These are phyloP conservation scores for Sinhomidia bicolor DNA, from an alignment of 2,888 invertebrate genomes.

Conservation along the genomic window DNA sequence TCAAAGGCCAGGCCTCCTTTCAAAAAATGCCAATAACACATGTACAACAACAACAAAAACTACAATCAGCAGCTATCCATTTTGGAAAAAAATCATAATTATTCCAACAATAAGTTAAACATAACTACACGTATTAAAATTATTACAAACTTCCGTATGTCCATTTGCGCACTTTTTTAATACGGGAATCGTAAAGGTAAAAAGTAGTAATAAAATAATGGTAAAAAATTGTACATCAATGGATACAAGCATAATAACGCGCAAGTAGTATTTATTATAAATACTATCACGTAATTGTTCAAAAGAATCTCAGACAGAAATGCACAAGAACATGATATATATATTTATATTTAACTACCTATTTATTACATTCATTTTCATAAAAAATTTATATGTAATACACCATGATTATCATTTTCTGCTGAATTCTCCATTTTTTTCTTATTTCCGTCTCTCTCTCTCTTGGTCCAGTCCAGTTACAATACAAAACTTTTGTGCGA, in stretches of 20 bases:
- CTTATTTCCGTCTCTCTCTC: background rate
- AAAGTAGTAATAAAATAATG: constrained; percentile 8
- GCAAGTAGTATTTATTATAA: constrained; percentile 15
- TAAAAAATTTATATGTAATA: constrained; percentile 25
- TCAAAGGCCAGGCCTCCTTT: background rate
- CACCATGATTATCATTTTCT: constrained; percentile 33
- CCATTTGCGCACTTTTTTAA: background rate
- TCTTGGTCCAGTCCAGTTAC: constrained; percentile 41
- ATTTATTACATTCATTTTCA: background rate
- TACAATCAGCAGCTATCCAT: background rate
- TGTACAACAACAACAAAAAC: background rate
- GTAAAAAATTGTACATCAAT: constrained; percentile 29
- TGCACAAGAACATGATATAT: background rate
- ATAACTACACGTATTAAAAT: constrained; percentile 27
- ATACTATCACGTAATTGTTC: constrained; percentile 9
- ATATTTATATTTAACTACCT: background rate
- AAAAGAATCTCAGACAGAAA: constrained; percentile 1
- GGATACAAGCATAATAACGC: background rate
- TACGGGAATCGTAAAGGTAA: constrained; percentile 19
- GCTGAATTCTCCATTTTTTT: constrained; percentile 35
- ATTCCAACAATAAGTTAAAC: background rate
- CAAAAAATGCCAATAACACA: constrained; percentile 8
- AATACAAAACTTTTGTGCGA: background rate
- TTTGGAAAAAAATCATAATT: background rate
- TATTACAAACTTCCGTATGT: constrained; percentile 22